Evolutionary conservation across 2,113 vertebrate genomes (phyloP), one percentile per base, ranked within the genome.

Genomic region (Bombycilla garrulus): DNA sequence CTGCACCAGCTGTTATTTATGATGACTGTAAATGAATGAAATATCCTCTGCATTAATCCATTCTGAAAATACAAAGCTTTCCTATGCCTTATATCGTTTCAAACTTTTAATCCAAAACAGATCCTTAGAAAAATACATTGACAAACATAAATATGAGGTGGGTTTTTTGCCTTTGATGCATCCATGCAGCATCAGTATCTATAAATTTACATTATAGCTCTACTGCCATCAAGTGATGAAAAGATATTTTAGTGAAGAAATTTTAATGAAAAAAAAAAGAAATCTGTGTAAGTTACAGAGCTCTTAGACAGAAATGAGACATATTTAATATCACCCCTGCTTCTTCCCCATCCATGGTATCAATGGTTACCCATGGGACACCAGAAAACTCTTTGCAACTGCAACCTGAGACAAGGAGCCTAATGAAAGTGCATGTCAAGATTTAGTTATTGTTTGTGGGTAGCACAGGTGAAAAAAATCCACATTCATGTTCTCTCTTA

Each of bases 181-280:
- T 93, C 93, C 81, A 94, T 92, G 94, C 93, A 91, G 65, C 81
- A 96, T 87, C 85, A 72, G 54, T 88, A 71, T 89, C 95, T 96
- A 93, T 97, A 98, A 97, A 98, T 97, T 97, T 97, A 96, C 71
- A 82, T 97, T 97, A 97, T 97, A 97, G 90, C 97, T 98, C 97
- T 98, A 96, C 97, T 98, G 98, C 98, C 97, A 98, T 97, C 97
- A 42, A 97, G 97, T 97, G 98, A 98, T 96, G 95, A 96, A 97
- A 98, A 93, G 77, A 83, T 76, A 96, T 97, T 89, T 97, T 93
- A 97, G 96, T 86, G 72, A 96, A 97, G 95, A 88, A 84, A 90
- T 86, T 36, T 2, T 29, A 26, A 29, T 57, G 51, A 42, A 44
- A 51, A 62, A 58, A 67, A 57, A 94, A 12, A 19, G 3, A 50